Evolutionary conservation across 2,888 invertebrate species (phyloP).

Genomic region (Himalopsyche anomala): DNA sequence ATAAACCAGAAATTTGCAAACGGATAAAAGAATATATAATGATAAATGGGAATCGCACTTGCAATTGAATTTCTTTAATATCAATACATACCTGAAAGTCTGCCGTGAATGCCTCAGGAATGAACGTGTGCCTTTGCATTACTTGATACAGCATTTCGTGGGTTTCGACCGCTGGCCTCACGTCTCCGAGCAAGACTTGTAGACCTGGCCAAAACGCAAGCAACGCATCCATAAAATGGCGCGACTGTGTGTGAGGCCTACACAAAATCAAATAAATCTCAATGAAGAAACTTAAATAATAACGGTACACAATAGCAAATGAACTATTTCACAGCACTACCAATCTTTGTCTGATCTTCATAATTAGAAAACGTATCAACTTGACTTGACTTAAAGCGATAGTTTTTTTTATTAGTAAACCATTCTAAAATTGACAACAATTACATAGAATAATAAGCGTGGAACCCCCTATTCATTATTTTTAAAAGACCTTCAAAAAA

Average conservation of each 20-base stretch:
- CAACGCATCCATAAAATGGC: constrained; percentile 98
- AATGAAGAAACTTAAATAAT: background rate
- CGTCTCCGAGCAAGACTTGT: constrained; percentile 92
- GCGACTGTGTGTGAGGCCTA: constrained; percentile 93
- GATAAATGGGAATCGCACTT: background rate
- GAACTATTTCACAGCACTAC: background rate
- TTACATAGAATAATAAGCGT: too few relatives aligned
- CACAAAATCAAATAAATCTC: background rate
- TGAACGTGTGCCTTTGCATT: constrained; percentile 97
- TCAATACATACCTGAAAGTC: constrained; percentile 87
- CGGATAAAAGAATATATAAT: too few relatives aligned
- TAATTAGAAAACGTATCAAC: background rate
- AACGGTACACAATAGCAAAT: too few relatives aligned
- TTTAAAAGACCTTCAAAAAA: too few relatives aligned
- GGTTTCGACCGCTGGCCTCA: constrained; percentile 98
- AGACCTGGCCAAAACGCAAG: constrained; percentile 99
- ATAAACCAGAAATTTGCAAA: too few relatives aligned
- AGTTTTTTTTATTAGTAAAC: too few relatives aligned
- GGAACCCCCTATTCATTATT: too few relatives aligned
- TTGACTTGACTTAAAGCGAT: too few relatives aligned
- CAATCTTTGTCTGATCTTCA: background rate
- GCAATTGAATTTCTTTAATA: background rate
- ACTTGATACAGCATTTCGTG: constrained; percentile 99
- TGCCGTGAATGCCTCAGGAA: constrained; percentile 98
- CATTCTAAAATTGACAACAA: too few relatives aligned